Evolutionary conservation across 2,888 invertebrate species (phyloP).

Genomic region (Caenorhabditis sp.): DNA sequence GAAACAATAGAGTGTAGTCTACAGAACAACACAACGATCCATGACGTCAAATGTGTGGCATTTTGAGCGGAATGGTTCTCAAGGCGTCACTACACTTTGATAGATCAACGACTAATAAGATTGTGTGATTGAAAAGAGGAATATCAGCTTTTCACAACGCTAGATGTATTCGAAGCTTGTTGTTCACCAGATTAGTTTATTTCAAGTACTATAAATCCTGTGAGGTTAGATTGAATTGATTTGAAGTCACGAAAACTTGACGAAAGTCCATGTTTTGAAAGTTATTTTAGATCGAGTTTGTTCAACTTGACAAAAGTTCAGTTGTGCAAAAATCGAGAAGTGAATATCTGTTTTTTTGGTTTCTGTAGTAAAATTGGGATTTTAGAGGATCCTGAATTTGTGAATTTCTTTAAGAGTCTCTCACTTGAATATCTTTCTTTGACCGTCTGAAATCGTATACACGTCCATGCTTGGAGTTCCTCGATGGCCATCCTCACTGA

Average conservation of each 20-base stretch:
- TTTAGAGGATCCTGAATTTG: neutral
- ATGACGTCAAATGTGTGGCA: slow-evolving; percentile 45
- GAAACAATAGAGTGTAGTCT: slow-evolving; percentile 4
- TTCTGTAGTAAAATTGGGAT: too few relatives aligned
- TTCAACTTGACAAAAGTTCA: too few relatives aligned
- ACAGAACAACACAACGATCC: slow-evolving; percentile 48
- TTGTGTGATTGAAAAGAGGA: neutral
- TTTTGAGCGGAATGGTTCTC: slow-evolving; percentile 30
- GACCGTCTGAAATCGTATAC: slow-evolving; percentile 55
- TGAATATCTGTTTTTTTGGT: too few relatives aligned
- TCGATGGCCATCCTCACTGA: slow-evolving; percentile 60
- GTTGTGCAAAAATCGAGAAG: too few relatives aligned
- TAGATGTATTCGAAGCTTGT: too few relatives aligned
- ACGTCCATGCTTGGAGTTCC: slow-evolving; percentile 50
- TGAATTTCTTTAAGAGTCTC: neutral
- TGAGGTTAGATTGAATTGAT: too few relatives aligned
- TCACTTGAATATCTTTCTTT: slow-evolving; percentile 29
- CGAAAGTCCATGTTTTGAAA: too few relatives aligned
- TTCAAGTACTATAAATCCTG: too few relatives aligned
- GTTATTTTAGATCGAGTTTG: neutral
- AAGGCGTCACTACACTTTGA: slow-evolving; percentile 25
- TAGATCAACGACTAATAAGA: slow-evolving; percentile 19
- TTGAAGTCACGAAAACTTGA: too few relatives aligned
- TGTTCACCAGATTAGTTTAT: too few relatives aligned
- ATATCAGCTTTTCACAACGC: too few relatives aligned